A percentile compares a stretch with the other conserved stretches of the same genome.
These are phyloP conservation scores for Dicyrtoma fusca DNA, from an alignment of 2,888 invertebrate genomes.

Conservation along the genomic window DNA sequence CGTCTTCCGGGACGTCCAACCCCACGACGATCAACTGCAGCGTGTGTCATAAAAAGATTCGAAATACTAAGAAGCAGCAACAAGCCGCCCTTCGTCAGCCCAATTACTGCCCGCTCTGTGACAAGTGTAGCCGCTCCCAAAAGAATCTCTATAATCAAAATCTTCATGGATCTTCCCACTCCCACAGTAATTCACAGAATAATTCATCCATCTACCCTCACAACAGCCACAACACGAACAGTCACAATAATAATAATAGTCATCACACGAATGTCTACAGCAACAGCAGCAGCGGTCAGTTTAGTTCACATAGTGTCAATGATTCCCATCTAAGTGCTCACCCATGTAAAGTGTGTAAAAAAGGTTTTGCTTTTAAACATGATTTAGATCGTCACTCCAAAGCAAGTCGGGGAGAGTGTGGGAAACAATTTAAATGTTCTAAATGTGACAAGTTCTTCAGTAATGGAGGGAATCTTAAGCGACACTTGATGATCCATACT, in stretches of 20 bases:
- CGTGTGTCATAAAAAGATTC: conserved; percentile 35
- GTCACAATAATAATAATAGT: conserved; percentile 19
- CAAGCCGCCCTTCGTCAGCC: conserved; percentile 12
- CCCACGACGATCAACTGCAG: conserved; percentile 3
- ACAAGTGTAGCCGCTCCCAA: conserved; percentile 29
- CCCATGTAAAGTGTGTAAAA: conserved; percentile 33
- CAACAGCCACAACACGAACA: conserved; percentile 12
- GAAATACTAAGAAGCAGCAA: conserved; percentile 36
- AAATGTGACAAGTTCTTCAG: conserved; percentile 34
- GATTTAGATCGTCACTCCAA: conserved; percentile 35
- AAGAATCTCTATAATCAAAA: conserved; percentile 32
- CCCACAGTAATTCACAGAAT: conserved; percentile 15
- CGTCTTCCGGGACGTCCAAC: background rate
- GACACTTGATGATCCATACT: conserved; percentile 34
- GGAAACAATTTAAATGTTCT: conserved; percentile 31
- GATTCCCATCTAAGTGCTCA: conserved; percentile 34
- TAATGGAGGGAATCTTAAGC: conserved; percentile 33
- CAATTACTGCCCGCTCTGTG: conserved; percentile 28
- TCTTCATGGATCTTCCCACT: background rate
- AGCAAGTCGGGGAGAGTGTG: conserved; percentile 38
- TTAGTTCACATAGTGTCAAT: conserved; percentile 26
- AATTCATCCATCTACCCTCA: background rate
- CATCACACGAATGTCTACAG: conserved; percentile 25
- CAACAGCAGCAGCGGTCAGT: conserved; percentile 15
- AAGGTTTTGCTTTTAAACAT: conserved; percentile 36